A percentile compares a stretch with the other conserved stretches of the same genome.
phyloP scores from a whole-genome alignment of 2,113 vertebrate genomes.

The Ammodytes dubius region DNA sequence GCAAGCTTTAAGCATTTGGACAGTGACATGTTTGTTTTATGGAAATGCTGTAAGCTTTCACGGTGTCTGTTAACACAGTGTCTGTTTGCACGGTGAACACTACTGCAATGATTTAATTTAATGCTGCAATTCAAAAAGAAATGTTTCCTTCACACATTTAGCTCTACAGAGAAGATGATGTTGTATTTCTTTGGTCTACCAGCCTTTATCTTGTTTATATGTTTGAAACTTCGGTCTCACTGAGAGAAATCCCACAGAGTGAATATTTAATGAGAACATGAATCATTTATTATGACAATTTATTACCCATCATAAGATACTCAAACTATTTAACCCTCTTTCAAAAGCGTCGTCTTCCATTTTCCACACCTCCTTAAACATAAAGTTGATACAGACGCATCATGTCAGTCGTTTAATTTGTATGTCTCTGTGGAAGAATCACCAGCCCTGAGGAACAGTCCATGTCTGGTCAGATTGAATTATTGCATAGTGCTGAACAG shows the following conservation, averaged over 20 bases:
- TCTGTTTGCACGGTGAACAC: neutral
- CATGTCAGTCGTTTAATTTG: constrained; percentile 25
- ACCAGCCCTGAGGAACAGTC: constrained; percentile 10
- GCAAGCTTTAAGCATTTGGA: neutral
- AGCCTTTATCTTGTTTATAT: constrained; percentile 21
- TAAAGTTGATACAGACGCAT: constrained; percentile 22
- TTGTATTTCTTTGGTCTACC: neutral
- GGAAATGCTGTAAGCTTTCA: no score
- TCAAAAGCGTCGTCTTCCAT: constrained; percentile 37
- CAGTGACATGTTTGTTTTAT: neutral
- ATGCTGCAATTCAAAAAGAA: neutral
- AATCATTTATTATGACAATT: constrained; percentile 58
- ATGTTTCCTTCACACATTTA: neutral
- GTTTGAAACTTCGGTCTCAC: constrained; percentile 30
- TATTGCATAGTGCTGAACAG: constrained; percentile 37
- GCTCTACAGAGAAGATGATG: neutral
- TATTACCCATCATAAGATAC: constrained; percentile 47
- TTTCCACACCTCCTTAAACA: constrained; percentile 36
- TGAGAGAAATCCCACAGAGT: constrained; percentile 48
- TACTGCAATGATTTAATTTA: neutral
- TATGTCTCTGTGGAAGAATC: constrained; percentile 19
- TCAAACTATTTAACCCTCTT: constrained; percentile 62
- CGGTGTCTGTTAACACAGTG: no score
- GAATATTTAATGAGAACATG: constrained; percentile 64
- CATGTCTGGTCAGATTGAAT: neutral